Base-by-base conservation (phyloP, 1,140 invertebrate species). In the Sarcophaga bullata region DNA sequence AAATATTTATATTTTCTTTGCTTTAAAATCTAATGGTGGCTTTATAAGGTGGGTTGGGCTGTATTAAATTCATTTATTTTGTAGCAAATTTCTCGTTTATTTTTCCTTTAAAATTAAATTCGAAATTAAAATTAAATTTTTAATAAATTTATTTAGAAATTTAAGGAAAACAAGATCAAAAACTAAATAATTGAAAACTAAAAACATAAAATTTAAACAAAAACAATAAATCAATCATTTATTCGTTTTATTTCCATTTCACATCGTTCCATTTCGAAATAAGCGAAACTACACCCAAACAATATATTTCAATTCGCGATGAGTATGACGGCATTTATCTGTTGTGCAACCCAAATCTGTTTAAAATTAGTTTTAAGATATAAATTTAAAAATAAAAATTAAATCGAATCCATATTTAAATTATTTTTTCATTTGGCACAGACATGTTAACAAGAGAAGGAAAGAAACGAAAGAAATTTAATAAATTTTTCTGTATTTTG, bases 301-400 rank as follows among this genome's bases (percentile, higher is more conserved):
- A 84, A 89, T 89, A 81, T 89, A 89, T 84, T 89, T 89, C 54
- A 89, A 84, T 62, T 87, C 87, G 80, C 86, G 89, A 82, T 89
- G 88, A 82, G 87, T 86, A 75, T 85, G 84, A 10, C 88, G 88
- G 86, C 88, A 89, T 82, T 86, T 86, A 80, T 86, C 86, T 81
- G 87, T 84, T 25, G 88, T 88, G 80, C 88, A 89, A 82, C 88
- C 88, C 80, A 89, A 85, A 89, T 89, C 87, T 89, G 84, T 68
- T 68, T 10, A 58, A 15, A n/a, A 58, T 58, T 37, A 1, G 19
- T 68, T 8, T 68, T 7, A n/a, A 19, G 6, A 68, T 19, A 19
- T 62, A 37, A 37, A 37, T 19, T 68, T 68, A 68, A 13, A 19
- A 25, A 50, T n/a, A n/a, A n/a, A n/a, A n/a, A n/a, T n/a, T n/a